Percentiles rank a stretch among this genome's conserved stretches.
phyloP scores from a whole-genome alignment of 2,113 vertebrate species.

The Gorsachius goisagi region DNA sequence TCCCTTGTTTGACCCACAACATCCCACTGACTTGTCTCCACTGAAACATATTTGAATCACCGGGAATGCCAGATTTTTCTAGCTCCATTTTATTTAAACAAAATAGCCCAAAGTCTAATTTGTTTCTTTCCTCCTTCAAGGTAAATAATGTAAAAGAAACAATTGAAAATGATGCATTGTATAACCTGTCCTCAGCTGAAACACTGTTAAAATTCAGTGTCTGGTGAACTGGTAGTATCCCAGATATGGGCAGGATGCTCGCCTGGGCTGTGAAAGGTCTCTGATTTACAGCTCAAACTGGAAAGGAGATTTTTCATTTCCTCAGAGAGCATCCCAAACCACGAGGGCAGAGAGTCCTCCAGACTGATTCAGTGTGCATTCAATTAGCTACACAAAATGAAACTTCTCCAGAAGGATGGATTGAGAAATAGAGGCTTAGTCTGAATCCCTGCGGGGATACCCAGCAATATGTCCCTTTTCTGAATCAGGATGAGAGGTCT shows the following conservation, averaged over 20 bases:
- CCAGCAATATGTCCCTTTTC: rapidly evolving
- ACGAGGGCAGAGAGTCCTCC: background rate
- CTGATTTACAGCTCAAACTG: background rate
- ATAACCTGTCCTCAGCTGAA: background rate
- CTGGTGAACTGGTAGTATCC: background rate
- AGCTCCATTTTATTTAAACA: background rate
- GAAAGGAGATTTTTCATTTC: background rate
- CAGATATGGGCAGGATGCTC: background rate
- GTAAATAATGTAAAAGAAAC: background rate
- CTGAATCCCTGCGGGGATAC: background rate
- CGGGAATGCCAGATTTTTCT: background rate
- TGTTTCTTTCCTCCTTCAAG: background rate
- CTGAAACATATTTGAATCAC: background rate
- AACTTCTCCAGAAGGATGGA: background rate
- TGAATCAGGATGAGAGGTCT: background rate
- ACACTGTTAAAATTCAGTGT: background rate
- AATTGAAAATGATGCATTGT: background rate
- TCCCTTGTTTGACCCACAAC: background rate
- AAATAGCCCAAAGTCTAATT: background rate
- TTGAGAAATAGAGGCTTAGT: background rate
- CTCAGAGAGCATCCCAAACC: background rate
- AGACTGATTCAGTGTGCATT: background rate
- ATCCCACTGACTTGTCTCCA: background rate
- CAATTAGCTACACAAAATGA: background rate
- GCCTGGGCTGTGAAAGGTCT: background rate